phyloP scores from a whole-genome alignment of 2,888 invertebrate genomes.

The Fissipunctia ypsillon region DNA sequence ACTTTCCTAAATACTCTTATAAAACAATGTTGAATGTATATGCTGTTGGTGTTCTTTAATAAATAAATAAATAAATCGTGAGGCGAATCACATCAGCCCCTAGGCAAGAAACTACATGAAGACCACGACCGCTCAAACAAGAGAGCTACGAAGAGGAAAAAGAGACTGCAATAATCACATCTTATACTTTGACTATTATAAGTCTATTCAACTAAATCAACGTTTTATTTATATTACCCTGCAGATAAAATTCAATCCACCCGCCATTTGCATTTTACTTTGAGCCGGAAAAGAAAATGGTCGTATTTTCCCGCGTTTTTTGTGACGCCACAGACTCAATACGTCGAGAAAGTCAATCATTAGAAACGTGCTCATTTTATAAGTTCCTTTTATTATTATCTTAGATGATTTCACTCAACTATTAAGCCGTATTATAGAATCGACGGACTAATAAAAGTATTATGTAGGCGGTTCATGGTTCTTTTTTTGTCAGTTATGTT shows the following conservation, averaged over 20 bases:
- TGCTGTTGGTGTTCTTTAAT: too few relatives aligned
- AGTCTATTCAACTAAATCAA: slow-evolving; percentile 25
- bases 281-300: slow-evolving; percentile 82
- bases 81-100: too few relatives aligned
- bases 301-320: slow-evolving; percentile 78
- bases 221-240: slow-evolving; percentile 33
- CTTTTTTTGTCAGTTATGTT: slow-evolving; percentile 6
- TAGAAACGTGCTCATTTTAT: slow-evolving; percentile 76
- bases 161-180: neutral
- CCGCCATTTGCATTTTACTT: slow-evolving; percentile 84
- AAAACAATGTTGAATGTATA: too few relatives aligned
- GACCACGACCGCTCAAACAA: too few relatives aligned
- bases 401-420: slow-evolving; percentile 55
- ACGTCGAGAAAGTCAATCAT: slow-evolving; percentile 81
- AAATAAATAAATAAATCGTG: too few relatives aligned
- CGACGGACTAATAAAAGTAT: slow-evolving; percentile 2
- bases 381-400: slow-evolving; percentile 67
- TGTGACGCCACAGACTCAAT: slow-evolving; percentile 72
- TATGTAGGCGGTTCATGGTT: neutral
- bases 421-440: slow-evolving; percentile 50
- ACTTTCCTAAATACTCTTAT: too few relatives aligned
- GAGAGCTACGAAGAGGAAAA: too few relatives aligned
- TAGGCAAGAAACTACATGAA: too few relatives aligned
- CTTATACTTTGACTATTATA: slow-evolving; percentile 5
- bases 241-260: slow-evolving; percentile 53